Conservation (phyloP, 1,140 invertebrate species). For the Diabrotica undecimpunctata region DNA sequence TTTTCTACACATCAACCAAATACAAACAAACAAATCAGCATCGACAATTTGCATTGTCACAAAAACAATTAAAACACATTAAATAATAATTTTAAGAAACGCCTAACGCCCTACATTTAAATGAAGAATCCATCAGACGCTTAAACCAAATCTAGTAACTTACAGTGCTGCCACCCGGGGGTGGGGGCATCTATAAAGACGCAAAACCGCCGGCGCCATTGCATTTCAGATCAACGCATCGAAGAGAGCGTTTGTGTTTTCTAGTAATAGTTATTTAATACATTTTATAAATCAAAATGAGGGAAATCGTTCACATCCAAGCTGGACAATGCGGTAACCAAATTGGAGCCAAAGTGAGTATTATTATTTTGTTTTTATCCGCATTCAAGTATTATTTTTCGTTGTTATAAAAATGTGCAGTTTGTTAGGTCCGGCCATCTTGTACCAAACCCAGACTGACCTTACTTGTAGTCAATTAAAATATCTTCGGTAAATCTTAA, state of each 20-base stretch:
- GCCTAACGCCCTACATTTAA: conserved; percentile 18
- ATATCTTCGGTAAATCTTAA: no score
- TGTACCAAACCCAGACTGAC: neutral
- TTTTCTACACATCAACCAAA: no score
- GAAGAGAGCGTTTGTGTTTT: conserved; percentile 18
- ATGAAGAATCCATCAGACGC: conserved; percentile 9
- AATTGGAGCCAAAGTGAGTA: conserved; percentile 66
- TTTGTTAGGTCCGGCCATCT: conserved; percentile 9
- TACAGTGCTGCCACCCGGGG: conserved; percentile 25
- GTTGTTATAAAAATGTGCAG: neutral
- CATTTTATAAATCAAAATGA: conserved; percentile 51
- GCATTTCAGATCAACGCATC: conserved; percentile 21
- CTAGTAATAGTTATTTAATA: conserved; percentile 22
- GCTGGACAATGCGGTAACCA: conserved; percentile 76
- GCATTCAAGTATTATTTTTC: conserved; percentile 9
- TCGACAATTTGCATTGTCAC: neutral
- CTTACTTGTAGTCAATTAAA: no score
- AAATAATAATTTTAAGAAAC: conserved; percentile 2
- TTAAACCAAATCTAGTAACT: conserved; percentile 21
- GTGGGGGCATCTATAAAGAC: conserved; percentile 20
- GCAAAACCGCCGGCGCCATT: conserved; percentile 11
- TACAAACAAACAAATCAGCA: neutral
- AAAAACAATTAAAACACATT: neutral
- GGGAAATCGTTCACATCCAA: conserved; percentile 75
- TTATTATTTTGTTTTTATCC: conserved; percentile 4